A percentile compares a stretch with the other conserved stretches of the same genome.
Conservation (phyloP, 2,113 vertebrate species). For the Neolamprologus hecqui region DNA sequence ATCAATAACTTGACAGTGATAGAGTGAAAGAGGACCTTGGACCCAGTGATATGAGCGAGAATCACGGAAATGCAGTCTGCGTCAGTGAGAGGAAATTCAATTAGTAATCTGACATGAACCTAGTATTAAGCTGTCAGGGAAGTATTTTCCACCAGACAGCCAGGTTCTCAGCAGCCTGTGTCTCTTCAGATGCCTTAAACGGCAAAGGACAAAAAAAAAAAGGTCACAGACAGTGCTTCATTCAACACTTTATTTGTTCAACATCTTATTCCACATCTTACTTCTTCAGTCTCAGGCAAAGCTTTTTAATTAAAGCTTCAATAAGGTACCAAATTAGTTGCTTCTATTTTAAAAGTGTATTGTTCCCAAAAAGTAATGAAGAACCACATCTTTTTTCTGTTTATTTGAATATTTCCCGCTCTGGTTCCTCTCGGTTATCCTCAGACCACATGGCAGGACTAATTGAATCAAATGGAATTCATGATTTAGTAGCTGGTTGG, state of each 20-base stretch:
- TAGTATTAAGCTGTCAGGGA: conserved; percentile 56
- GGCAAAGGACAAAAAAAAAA: background rate
- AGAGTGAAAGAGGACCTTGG: background rate
- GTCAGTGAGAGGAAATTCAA: conserved; percentile 58
- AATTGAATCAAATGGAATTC: conserved; percentile 54
- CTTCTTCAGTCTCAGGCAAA: conserved; percentile 3
- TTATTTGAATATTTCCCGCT: background rate
- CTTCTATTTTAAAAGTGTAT: background rate
- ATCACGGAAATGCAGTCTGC: conserved; percentile 25
- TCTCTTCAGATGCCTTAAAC: conserved; percentile 29
- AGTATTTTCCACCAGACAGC: conserved; percentile 56
- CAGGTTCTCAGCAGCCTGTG: conserved; percentile 33
- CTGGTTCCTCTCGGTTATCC: conserved; percentile 7
- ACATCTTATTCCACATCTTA: background rate
- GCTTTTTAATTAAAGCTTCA: background rate
- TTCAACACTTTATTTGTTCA: background rate
- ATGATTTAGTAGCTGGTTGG: conserved; percentile 57
- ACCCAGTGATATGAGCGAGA: background rate
- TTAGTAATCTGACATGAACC: conserved; percentile 53
- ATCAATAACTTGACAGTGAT: background rate
- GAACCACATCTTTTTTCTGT: background rate
- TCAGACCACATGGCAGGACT: conserved; percentile 26
- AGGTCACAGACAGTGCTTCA: conserved; percentile 1
- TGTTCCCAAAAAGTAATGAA: background rate
- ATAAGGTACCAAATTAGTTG: background rate